Evolutionary conservation across 30 jellyfish, hydroid and myxozoan species (phyloP).

Genomic region (Aurelia aurita): DNA sequence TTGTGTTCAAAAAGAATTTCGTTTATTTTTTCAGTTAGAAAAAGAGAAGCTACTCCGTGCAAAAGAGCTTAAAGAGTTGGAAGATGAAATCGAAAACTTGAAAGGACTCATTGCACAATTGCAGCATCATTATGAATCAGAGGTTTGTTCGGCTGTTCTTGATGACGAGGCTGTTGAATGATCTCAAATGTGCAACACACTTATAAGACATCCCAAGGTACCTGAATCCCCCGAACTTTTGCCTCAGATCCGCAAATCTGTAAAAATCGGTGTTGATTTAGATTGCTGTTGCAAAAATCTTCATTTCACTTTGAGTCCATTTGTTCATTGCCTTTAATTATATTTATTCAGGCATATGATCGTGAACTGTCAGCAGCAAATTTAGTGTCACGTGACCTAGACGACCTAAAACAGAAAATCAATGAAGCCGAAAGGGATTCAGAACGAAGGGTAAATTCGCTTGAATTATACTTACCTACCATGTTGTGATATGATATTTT

Average conservation of each 20-base stretch:
- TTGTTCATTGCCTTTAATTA: background rate
- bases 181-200: no score
- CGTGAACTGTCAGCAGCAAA: conserved; percentile 18
- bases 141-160: background rate
- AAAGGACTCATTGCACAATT: conserved; percentile 7
- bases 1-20: no score
- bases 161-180: background rate
- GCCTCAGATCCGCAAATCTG: no score
- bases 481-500: background rate
- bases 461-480: background rate
- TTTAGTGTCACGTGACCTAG: conserved; percentile 30
- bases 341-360: conserved; percentile 2
- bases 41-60: conserved; percentile 36
- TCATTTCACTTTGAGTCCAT: no score
- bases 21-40: conserved; percentile 14
- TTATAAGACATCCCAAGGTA: no score
- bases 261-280: no score
- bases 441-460: conserved; percentile 23
- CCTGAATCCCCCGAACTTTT: no score
- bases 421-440: conserved; percentile 22
- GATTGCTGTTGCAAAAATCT: no score
- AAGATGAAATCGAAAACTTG: conserved; percentile 43
- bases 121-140: background rate
- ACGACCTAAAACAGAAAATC: conserved; percentile 7
- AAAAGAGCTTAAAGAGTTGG: conserved; percentile 21